These are phyloP conservation scores for Centruroides sculpturatus DNA, from an alignment of 1,140 invertebrate species.

Conservation along the genomic window DNA sequence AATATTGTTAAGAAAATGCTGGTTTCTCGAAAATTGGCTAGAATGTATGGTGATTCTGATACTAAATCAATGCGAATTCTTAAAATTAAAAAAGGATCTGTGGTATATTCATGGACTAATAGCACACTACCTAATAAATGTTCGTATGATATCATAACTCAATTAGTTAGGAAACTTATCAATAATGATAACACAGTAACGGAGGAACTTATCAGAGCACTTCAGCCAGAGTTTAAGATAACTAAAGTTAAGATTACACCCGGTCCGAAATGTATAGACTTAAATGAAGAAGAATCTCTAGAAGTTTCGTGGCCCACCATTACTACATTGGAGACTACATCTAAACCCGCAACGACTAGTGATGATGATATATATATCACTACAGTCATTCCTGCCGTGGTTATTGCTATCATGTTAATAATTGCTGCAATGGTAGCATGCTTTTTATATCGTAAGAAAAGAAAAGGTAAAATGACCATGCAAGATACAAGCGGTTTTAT, in stretches of 20 bases:
- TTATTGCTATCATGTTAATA: constrained; percentile 74
- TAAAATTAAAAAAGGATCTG: constrained; percentile 35
- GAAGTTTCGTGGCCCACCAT: constrained; percentile 16
- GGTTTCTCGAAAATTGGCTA: constrained; percentile 58
- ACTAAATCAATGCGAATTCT: constrained; percentile 50
- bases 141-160: constrained; percentile 53
- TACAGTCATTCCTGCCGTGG: constrained; percentile 75
- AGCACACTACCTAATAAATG: constrained; percentile 52
- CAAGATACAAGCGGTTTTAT: constrained; percentile 49
- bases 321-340: constrained; percentile 21
- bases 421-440: constrained; percentile 78
- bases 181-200: constrained; percentile 33
- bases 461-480: constrained; percentile 65
- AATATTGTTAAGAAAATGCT: constrained; percentile 42
- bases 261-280: constrained; percentile 50
- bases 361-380: constrained; percentile 69
- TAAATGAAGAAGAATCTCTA: constrained; percentile 30
- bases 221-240: constrained; percentile 63
- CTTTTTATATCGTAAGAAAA: constrained; percentile 62
- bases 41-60: constrained; percentile 57
- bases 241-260: constrained; percentile 51
- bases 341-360: constrained; percentile 20
- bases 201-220: constrained; percentile 45
- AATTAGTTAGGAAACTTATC: constrained; percentile 44
- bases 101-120: constrained; percentile 60